Evolutionary conservation across 2,113 vertebrate genomes (phyloP).

Genomic region (Apodemus speciosus): DNA sequence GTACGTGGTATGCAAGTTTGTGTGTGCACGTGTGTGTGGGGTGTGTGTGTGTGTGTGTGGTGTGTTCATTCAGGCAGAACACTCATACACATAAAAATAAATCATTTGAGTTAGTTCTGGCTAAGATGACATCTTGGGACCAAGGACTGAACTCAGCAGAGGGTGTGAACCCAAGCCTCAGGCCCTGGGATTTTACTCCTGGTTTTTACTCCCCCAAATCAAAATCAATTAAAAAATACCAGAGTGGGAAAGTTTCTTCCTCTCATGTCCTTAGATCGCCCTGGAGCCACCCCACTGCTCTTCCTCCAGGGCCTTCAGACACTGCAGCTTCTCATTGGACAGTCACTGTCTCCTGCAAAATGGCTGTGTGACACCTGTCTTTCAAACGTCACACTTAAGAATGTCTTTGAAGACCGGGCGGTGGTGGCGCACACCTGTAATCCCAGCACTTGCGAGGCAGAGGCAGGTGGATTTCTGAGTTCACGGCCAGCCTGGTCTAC

Average conservation of each 20-base stretch:
- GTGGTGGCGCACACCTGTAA: too few species aligned
- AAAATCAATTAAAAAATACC: background rate
- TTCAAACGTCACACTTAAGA: background rate
- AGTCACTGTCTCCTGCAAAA: background rate
- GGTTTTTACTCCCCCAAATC: background rate
- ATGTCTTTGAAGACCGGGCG: background rate
- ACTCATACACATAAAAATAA: background rate
- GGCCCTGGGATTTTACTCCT: background rate
- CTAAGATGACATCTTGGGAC: background rate
- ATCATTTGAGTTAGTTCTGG: background rate
- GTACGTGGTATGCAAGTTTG: background rate
- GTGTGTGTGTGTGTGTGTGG: too few species aligned
- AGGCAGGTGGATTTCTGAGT: too few species aligned
- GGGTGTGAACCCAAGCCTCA: background rate
- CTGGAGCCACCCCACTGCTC: background rate
- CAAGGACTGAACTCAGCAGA: background rate
- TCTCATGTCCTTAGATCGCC: fast-evolving
- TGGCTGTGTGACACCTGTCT: too few species aligned
- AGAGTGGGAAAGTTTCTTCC: background rate
- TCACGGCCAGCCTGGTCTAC: too few species aligned
- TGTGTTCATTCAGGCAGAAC: background rate
- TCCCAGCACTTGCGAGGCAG: too few species aligned
- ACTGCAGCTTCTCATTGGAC: fast-evolving
- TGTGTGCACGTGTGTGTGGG: background rate
- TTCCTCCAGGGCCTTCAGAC: background rate